Evolutionary conservation across 2,113 vertebrate genomes (phyloP).

Genomic region (Rhea pennata): DNA sequence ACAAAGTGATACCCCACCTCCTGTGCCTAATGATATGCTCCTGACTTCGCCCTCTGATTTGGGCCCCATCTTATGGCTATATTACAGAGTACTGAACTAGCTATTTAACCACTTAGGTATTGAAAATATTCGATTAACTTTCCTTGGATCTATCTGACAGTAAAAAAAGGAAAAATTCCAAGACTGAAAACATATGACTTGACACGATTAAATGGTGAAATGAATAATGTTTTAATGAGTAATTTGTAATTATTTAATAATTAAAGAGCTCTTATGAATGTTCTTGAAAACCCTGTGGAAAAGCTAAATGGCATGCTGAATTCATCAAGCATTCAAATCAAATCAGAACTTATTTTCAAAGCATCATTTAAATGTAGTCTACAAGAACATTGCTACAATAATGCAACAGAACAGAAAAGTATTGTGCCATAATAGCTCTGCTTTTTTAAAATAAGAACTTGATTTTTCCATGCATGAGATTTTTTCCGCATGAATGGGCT

Average conservation of each 20-base stretch:
- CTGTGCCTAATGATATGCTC: neutral
- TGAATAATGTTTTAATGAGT: slow-evolving; percentile 64
- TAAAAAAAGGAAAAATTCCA: slow-evolving; percentile 26
- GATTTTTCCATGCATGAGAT: neutral
- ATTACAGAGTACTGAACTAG: neutral
- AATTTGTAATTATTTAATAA: slow-evolving; percentile 74
- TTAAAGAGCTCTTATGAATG: slow-evolving; percentile 58
- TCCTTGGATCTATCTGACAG: slow-evolving; percentile 28
- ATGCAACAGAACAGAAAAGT: neutral
- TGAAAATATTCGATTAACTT: slow-evolving; percentile 45
- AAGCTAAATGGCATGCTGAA: slow-evolving; percentile 57
- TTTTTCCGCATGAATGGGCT: neutral
- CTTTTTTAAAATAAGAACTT: neutral
- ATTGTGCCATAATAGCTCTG: neutral
- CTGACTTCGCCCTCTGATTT: neutral
- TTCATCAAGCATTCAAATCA: slow-evolving; percentile 64
- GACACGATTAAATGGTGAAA: slow-evolving; percentile 48
- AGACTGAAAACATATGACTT: slow-evolving; percentile 45
- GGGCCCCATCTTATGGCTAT: neutral
- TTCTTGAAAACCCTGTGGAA: slow-evolving; percentile 59
- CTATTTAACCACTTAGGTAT: slow-evolving; percentile 43
- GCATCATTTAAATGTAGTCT: neutral
- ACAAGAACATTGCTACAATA: neutral
- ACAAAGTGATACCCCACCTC: neutral
- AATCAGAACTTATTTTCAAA: slow-evolving; percentile 58